phyloP scores from a whole-genome alignment of 2,113 vertebrate genomes.

The Pandion haliaetus region DNA sequence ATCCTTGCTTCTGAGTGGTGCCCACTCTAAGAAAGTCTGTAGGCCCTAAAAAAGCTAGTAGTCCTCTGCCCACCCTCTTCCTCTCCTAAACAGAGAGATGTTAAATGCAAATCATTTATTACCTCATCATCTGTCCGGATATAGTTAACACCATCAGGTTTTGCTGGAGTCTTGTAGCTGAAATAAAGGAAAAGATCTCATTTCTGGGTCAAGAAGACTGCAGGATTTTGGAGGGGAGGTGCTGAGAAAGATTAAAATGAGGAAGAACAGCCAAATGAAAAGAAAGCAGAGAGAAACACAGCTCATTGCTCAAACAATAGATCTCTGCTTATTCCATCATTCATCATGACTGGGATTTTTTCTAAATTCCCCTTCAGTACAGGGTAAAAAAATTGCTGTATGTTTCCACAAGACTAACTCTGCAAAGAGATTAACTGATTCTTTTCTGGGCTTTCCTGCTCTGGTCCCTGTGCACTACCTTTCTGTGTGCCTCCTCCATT shows the following conservation, averaged over 20 bases:
- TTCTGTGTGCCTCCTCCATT: neutral
- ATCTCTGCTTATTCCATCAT: neutral
- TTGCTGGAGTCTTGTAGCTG: slow-evolving; percentile 89
- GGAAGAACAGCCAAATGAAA: neutral
- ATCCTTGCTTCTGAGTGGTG: neutral
- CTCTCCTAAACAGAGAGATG: neutral
- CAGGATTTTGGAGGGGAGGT: neutral
- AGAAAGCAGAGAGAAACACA: neutral
- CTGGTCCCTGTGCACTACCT: neutral
- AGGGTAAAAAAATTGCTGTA: neutral
- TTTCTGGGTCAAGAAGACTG: neutral
- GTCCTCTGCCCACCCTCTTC: slow-evolving; percentile 25
- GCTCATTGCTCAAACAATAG: neutral
- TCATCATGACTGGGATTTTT: neutral
- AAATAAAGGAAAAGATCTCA: slow-evolving; percentile 33
- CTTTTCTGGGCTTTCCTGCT: neutral
- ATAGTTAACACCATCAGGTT: slow-evolving; percentile 84
- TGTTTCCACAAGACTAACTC: neutral
- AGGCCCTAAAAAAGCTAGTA: neutral
- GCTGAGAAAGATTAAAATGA: neutral
- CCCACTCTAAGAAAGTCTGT: neutral
- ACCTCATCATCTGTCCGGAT: slow-evolving; percentile 94
- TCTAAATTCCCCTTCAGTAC: neutral
- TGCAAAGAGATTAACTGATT: neutral
- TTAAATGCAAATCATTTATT: slow-evolving; percentile 28